These are phyloP conservation scores for Cacoxenus indagator DNA, from an alignment of 2,888 invertebrate species.

Conservation along the genomic window DNA sequence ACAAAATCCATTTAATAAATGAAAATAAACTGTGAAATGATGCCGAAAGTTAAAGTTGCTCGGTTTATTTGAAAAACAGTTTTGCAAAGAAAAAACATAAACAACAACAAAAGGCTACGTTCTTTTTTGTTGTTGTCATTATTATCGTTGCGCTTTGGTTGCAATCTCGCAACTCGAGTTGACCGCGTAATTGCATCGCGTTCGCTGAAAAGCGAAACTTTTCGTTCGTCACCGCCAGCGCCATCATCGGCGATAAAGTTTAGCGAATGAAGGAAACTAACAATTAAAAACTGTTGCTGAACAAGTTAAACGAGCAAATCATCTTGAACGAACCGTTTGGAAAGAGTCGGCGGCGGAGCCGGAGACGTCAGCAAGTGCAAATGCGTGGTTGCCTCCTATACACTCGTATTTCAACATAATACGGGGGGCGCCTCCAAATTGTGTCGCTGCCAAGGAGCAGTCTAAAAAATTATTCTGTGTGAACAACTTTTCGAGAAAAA, in stretches of 20 bases:
- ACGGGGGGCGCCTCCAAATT: too few species aligned
- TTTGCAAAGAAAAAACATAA: slow-evolving; percentile 25
- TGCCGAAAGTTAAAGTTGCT: slow-evolving; percentile 15
- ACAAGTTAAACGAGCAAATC: slow-evolving; percentile 46
- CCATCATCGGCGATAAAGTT: slow-evolving; percentile 22
- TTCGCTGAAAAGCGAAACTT: not conserved
- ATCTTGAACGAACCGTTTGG: slow-evolving; percentile 11
- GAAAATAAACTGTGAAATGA: not conserved
- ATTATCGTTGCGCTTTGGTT: not conserved
- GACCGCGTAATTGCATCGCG: not conserved
- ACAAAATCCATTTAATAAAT: slow-evolving; percentile 1
- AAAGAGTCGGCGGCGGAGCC: not conserved
- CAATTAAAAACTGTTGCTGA: slow-evolving; percentile 45
- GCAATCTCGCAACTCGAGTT: slow-evolving; percentile 2
- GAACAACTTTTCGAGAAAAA: too few species aligned
- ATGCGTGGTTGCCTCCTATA: too few species aligned
- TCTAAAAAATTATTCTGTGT: too few species aligned
- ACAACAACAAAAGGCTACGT: slow-evolving; percentile 22
- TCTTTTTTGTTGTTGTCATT: not conserved
- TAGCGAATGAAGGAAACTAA: slow-evolving; percentile 50
- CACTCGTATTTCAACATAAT: too few species aligned
- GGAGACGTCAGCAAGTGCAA: too few species aligned
- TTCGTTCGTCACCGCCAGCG: not conserved
- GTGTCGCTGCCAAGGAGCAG: too few species aligned
- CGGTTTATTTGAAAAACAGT: not conserved